Conservation (phyloP, 2,888 invertebrate species). For the Mesorhabditis sp. region DNA sequence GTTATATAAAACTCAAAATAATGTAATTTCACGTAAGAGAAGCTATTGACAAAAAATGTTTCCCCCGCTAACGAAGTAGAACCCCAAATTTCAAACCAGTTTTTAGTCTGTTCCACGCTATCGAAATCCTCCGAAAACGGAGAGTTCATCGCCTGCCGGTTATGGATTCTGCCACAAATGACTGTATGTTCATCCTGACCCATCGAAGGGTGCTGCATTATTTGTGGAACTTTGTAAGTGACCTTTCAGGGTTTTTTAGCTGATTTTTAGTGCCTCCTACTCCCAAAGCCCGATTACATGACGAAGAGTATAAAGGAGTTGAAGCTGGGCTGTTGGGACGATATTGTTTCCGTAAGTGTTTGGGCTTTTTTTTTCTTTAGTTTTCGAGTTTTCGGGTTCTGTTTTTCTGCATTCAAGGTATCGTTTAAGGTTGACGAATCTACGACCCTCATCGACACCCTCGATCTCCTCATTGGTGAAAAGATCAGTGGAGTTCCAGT, state of each 20-base stretch:
- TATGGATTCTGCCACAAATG: conserved; percentile 30
- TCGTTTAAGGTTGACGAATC: conserved; percentile 21
- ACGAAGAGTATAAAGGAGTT: conserved; percentile 20
- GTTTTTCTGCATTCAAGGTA: background rate
- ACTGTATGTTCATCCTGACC: conserved; percentile 35
- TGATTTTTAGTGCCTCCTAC: conserved; percentile 23
- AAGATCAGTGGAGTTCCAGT: conserved; percentile 33
- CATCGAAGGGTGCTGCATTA: conserved; percentile 32
- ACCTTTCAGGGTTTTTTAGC: too few species aligned
- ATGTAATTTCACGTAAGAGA: too few species aligned
- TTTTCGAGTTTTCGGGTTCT: background rate
- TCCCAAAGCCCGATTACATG: conserved; percentile 26
- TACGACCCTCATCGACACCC: conserved; percentile 28
- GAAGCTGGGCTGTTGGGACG: conserved; percentile 28
- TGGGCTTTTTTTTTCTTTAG: background rate
- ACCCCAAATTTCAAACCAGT: background rate
- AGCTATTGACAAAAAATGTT: too few species aligned
- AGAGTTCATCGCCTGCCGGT: conserved; percentile 35
- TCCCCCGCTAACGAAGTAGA: too few species aligned
- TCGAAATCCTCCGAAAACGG: conserved; percentile 20
- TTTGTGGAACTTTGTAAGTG: conserved; percentile 26
- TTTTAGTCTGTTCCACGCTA: conserved; percentile 24
- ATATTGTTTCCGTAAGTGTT: conserved; percentile 23
- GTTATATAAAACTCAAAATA: too few species aligned
- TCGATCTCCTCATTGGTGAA: conserved; percentile 33